Evolutionary conservation across 2,888 invertebrate genomes (phyloP), one percentile per base, ranked within the genome.

Genomic region (Diarsia rubi): DNA sequence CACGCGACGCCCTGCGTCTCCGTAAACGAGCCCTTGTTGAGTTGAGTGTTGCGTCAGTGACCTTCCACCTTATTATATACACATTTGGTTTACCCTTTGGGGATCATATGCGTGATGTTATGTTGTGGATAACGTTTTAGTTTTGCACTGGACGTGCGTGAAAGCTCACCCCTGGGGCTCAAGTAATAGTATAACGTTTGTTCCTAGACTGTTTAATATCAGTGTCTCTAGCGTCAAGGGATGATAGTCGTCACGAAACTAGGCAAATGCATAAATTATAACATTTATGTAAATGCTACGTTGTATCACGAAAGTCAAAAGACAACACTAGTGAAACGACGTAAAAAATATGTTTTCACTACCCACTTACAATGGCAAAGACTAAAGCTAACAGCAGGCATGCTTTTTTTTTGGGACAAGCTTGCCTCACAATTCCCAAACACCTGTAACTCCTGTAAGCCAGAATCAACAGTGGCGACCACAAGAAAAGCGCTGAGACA

Each of bases 261-360:
- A 42, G n/a, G 8, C n/a, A 37, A 27, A 45, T 68, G 49, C 44
- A 60, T 77, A n/a, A 49, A 44, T 59, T 24, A 77, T 31, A 59
- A 37, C 12, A 21, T 24, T 27, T 47, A 16, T 3, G 16, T 42
- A 72, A 73, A 72, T 42, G 37, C 24, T 37, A 21, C 11, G 11
- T 2, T 45, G 45, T 45, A 12, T 8, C 0, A 27, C 42, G 27
- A 1, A 11, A 2, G 11, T 3, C 8, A 12, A 42, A 16, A n/a
- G 4, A 44, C 21, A 37, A 24, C 12, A 12, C 2, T 42, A 4
- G 8, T 60, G 5, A 62, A 27, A 27, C 8, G 8, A 8, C 37
- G 0, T 37, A 8, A 37, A 37, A 37, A 37, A 37, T 37, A 37
- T 37, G 4, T 3, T 3, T 31, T 31, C 31, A 31, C 31, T 31